Base-by-base conservation (phyloP, 2,113 vertebrate species). In the Myanophis thanlyinensis region DNA sequence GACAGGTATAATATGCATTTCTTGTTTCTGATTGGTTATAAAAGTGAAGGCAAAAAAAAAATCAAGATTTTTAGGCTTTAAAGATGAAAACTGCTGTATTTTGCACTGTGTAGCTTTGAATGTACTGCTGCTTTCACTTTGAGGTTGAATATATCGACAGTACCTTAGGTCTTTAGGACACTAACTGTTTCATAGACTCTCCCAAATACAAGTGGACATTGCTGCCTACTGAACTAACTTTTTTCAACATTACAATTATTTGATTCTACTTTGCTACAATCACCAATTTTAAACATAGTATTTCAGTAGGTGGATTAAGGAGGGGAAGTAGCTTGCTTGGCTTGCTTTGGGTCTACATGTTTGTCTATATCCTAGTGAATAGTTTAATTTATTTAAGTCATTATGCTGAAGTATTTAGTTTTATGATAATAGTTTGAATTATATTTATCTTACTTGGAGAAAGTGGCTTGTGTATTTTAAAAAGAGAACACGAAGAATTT, bases 1-100 rank as follows among this genome's bases (percentile, higher is more conserved):
- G 98, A 99, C 99, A 97, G 99, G 99, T 99, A 97, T 98, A 98
- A 98, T 98, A 98, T 98, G 97, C 98, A 98, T 98, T 98, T 98
- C 97, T 98, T 98, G 97, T 98, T 98, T 98, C 98, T 98, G 98
- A 98, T 94, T 98, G 98, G 97, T 98, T 98, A 97, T 98, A 97
- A 98, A 98, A 98, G 98, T 96, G 97, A 98, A 98, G 98, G 96
- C 97, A 96, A 98, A 97, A 97, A 98, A 97, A 97, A 27, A 96
- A 97, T 97, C 97, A 96, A 97, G 97, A 97, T 97, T 97, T 97
- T 97, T 96, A 97, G 97, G 96, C 96, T 96, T 97, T 97, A 98
- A 98, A 97, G 97, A 97, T 94, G 97, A 95, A 96, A 97, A 93
- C 97, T 93, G 93, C 91, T 98, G 97, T 97, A 95, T 97, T 96